Percentiles rank a stretch among this genome's conserved stretches.
Evolutionary conservation across 1,140 invertebrate species (phyloP).

Genomic region (Zaprionus kolodkinae): DNA sequence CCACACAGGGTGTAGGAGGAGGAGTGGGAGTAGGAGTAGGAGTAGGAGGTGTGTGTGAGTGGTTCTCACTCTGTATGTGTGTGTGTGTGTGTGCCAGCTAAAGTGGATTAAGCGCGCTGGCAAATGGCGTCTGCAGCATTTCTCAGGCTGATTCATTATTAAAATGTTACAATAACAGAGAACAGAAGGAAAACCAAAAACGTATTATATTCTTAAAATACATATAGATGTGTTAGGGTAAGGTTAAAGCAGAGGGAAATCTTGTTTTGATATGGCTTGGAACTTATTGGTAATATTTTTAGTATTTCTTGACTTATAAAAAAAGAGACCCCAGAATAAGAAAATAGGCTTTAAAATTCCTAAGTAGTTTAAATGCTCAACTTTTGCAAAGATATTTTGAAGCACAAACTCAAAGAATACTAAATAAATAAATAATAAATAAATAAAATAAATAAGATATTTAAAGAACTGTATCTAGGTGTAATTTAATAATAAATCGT

Average conservation of each 20-base stretch:
- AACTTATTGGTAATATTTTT: background rate
- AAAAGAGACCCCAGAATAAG: background rate
- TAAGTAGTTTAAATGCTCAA: no score
- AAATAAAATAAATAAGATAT: no score
- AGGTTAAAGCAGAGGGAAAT: background rate
- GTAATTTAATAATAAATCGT: no score
- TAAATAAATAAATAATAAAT: no score
- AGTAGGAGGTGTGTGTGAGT: background rate
- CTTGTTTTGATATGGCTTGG: background rate
- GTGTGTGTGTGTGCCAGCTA: conserved; percentile 7
- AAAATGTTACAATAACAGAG: conserved; percentile 32
- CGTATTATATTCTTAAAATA: background rate
- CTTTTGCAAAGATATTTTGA: no score
- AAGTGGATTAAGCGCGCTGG: conserved; percentile 47
- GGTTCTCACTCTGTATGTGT: background rate
- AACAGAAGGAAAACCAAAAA: background rate
- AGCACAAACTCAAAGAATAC: no score
- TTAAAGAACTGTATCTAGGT: no score
- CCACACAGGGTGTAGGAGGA: no score
- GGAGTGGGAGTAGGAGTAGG: background rate
- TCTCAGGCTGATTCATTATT: conserved; percentile 28
- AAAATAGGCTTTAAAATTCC: background rate
- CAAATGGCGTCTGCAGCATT: conserved; percentile 36
- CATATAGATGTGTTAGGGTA: background rate
- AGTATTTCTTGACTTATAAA: background rate